These are phyloP conservation scores for Cichladusa arquata DNA, from an alignment of 2,113 vertebrate genomes.

Conservation along the genomic window DNA sequence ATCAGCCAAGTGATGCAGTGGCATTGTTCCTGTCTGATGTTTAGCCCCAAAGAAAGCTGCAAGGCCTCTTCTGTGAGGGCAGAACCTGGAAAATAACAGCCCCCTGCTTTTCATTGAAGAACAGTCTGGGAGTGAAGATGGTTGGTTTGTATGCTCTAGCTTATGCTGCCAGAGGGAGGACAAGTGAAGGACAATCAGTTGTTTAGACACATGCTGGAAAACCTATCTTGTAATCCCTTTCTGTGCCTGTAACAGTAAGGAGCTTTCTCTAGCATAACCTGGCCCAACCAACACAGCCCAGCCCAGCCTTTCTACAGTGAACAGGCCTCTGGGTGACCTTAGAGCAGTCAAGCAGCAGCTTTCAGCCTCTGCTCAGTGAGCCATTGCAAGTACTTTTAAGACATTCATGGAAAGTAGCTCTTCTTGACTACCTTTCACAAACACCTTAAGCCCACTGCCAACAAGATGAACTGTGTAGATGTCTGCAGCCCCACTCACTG, in stretches of 20 bases:
- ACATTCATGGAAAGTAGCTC: neutral
- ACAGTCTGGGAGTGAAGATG: neutral
- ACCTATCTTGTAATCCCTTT: neutral
- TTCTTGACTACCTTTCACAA: neutral
- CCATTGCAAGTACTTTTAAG: neutral
- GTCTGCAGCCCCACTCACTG: neutral
- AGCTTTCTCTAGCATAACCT: neutral
- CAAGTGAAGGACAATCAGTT: neutral
- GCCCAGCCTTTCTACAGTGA: neutral
- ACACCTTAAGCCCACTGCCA: neutral
- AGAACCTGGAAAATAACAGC: neutral
- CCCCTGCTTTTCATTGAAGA: neutral
- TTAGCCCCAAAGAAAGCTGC: neutral
- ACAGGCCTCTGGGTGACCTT: neutral
- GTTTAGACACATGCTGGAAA: neutral
- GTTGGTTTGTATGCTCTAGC: neutral
- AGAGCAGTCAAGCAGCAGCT: neutral
- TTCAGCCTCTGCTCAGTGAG: neutral
- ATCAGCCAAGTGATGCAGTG: neutral
- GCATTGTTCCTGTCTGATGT: rapidly evolving
- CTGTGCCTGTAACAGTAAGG: neutral
- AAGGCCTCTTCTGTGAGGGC: neutral
- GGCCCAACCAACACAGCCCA: neutral
- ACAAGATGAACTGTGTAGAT: neutral
- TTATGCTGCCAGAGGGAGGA: neutral